phyloP scores from a whole-genome alignment of 2,888 invertebrate species.

The Meta bourneti region DNA sequence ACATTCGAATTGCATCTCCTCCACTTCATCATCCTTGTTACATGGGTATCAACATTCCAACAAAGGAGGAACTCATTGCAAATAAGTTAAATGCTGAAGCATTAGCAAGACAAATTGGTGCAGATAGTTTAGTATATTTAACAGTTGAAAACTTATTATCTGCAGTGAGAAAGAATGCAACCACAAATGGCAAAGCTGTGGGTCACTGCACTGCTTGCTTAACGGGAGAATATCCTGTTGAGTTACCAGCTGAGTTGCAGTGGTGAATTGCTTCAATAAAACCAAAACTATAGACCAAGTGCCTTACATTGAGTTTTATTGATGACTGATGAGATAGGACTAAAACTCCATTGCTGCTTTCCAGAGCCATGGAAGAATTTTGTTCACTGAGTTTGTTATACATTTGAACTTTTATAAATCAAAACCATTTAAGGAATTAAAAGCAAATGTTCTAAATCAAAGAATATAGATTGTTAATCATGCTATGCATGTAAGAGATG shows the following conservation, averaged over 20 bases:
- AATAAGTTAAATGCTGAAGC: conserved; percentile 90
- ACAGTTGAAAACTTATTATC: conserved; percentile 94
- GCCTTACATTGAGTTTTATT: not conserved
- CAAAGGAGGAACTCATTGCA: conserved; percentile 96
- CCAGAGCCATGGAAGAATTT: no score
- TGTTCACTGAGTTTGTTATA: no score
- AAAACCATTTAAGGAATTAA: not conserved
- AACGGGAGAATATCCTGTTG: conserved; percentile 93
- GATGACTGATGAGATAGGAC: no score
- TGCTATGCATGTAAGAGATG: no score
- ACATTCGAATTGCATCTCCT: conserved; percentile 97
- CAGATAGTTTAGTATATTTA: conserved; percentile 94
- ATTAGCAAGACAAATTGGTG: conserved; percentile 94
- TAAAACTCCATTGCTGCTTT: no score
- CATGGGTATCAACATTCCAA: conserved; percentile 99
- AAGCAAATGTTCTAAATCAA: not conserved
- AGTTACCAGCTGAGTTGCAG: conserved; percentile 84
- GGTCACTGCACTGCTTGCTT: conserved; percentile 98
- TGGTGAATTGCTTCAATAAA: conserved; percentile 75
- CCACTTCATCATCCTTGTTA: conserved; percentile 97
- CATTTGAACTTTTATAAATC: not conserved
- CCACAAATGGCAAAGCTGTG: conserved; percentile 83
- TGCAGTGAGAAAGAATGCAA: conserved; percentile 91
- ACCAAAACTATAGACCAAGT: not conserved
- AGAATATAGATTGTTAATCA: no score